Base-by-base conservation (phyloP, 2,113 vertebrate genomes). In the Corvus moneduloides region DNA sequence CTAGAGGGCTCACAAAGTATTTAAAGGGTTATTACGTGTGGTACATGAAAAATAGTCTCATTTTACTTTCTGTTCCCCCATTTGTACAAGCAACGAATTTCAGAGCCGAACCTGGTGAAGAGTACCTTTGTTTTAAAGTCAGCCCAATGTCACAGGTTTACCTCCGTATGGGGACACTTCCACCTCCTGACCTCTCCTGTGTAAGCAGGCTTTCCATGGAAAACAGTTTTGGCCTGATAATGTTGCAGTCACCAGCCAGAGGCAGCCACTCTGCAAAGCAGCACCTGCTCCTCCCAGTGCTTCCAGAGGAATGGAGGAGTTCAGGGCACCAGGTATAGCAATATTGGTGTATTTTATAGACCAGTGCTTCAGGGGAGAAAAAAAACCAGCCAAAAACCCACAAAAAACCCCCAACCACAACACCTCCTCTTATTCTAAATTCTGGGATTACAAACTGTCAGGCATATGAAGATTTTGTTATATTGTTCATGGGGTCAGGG, bases 1-100 rank as follows among this genome's bases (percentile, higher is more conserved):
- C 95, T 94, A 96, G 96, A 90, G 96, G 95, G 94, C 94, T 94
- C 93, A 86, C 76, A 10, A 17, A 67, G 52, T 77, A 48, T 81
- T 88, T 55, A 27, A 86, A 89, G 91, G 83, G 56, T 49, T 67
- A 39, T 55, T 51, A 11, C 22, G 35, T 4, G 9, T 23, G 13
- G 2, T 4, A 27, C 10, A 0, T 33, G 22, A 49, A 68, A 89
- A 93, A 78, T 5, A 52, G 0, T 14, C 32, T 76, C 32, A 52
- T 81, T 90, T 80, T 59, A 2, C 35, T 55, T 71, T 92, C 64
- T 33, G 3, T 51, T 80, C 68, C 51, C 75, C 43, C 52, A 41
- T 59, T 77, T 51, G 27, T 7, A n/a, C 32, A 1, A 4, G 20
- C 23, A 51, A 11, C 0, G 0, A 7, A 9, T 67, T 59, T 71